Evolutionary conservation across 2,113 vertebrate genomes (phyloP), one percentile per base, ranked within the genome.

Genomic region (Solea senegalensis): DNA sequence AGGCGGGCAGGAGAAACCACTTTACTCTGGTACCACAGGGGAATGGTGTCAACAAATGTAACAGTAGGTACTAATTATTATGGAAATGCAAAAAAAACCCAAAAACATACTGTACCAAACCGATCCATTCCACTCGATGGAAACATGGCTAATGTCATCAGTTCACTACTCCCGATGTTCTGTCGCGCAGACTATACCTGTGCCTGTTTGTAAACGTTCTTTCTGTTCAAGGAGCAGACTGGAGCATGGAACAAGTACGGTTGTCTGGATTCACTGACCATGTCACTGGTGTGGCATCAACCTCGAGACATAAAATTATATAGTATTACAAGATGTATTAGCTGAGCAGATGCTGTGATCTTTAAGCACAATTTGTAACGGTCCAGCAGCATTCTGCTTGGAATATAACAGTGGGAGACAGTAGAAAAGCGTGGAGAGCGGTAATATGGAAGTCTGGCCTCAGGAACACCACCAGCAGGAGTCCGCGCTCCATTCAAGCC

Each of bases 251-350:
- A 53, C 0, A 60, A 39, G 34, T 34, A 34, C 4, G 45, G 45
- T 49, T 61, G 28, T 60, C 61, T 53, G 58, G 56, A 74, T 68
- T 12, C 64, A 65, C 41, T 40, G 66, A 16, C 61, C 58, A 65
- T 53, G 21, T 50, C 34, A 51, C 52, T 60, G 51, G 50, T 74
- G 73, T 14, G 21, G 69, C 69, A 65, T 79, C 55, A 57, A 62
- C 69, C 56, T 52, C 53, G 27, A 86, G 67, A 72, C 57, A 48
- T 70, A 7, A 70, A 85, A 81, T 76, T 53, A 82, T 61, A 74
- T 50, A 71, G 71, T 65, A 84, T 64, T 64, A 69, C 52, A 57
- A 55, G 55, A 62, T 62, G 16, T 3, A 87, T 85, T 78, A 63
- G 58, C 65, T n/a, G 41, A 83, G 67, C 67, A 80, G 76, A 81